Evolutionary conservation across 2,797 vertebrate species (phyloP).

Genomic region (Gymnocypris eckloni): DNA sequence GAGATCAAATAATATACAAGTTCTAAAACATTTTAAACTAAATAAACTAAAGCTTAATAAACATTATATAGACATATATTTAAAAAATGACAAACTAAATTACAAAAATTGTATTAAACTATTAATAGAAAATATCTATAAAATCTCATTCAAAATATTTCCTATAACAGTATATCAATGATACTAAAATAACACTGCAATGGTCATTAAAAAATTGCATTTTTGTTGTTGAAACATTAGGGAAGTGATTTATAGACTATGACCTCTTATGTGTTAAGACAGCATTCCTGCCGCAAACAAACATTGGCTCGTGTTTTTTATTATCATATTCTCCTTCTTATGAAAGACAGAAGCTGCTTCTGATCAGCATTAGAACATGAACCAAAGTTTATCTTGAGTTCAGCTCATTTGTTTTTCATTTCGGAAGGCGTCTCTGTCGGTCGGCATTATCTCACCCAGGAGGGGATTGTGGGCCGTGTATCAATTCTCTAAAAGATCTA

Average conservation of each 20-base stretch:
- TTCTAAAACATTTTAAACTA: not conserved
- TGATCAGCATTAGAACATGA: not conserved
- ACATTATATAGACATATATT: not conserved
- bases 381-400: not conserved
- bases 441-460: not conserved
- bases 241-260: not conserved
- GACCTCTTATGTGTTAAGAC: not conserved
- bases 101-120: not conserved
- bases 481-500: not conserved
- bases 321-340: not conserved
- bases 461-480: not conserved
- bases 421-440: not conserved
- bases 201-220: not conserved
- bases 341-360: slow-evolving; percentile 15
- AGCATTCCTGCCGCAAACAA: not conserved
- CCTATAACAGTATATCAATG: not conserved
- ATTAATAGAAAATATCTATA: not conserved
- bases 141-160: not conserved
- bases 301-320: not conserved
- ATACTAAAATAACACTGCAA: not conserved
- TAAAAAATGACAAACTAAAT: not conserved
- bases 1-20: not conserved
- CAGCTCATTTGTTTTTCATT: slow-evolving; percentile 4
- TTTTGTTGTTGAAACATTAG: not conserved
- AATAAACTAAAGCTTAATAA: not conserved